Percentiles rank a stretch among this genome's conserved stretches.
Evolutionary conservation across 23 tunicate species (phyloP).

Genomic region (Trididemnum miniatum): DNA sequence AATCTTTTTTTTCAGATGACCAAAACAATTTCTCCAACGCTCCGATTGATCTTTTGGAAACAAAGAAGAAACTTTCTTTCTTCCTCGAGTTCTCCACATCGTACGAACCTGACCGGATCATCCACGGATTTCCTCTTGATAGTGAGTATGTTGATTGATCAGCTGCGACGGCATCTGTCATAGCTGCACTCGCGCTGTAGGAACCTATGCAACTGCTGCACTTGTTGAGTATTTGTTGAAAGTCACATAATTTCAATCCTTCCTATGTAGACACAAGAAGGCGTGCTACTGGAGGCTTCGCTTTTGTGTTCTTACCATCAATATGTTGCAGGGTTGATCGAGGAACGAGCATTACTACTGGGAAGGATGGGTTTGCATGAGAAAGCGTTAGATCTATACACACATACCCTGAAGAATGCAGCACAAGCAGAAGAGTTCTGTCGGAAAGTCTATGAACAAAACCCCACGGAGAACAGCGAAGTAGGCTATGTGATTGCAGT

Average conservation of each 20-base stretch:
- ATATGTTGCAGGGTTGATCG: constrained; percentile 45
- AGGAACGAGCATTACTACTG: constrained; percentile 84
- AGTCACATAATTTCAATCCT: too few species aligned
- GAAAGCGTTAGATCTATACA: constrained; percentile 81
- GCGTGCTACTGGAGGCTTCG: too few species aligned
- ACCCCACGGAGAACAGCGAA: constrained; percentile 56
- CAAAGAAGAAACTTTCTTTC: constrained; percentile 42
- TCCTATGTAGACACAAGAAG: too few species aligned
- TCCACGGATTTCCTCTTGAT: constrained; percentile 53
- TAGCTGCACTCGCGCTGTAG: too few species aligned
- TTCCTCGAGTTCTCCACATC: constrained; percentile 71
- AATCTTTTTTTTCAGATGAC: too few species aligned
- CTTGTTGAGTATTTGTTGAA: too few species aligned
- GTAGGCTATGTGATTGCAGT: constrained; percentile 39
- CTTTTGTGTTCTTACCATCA: too few species aligned
- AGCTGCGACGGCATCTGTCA: too few species aligned
- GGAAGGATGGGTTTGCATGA: constrained; percentile 68
- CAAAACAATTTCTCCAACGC: constrained; percentile 18
- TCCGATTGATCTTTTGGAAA: constrained; percentile 54
- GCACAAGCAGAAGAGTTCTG: constrained; percentile 77
- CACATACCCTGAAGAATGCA: constrained; percentile 45
- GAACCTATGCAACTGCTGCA: too few species aligned
- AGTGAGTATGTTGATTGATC: constrained; percentile 65
- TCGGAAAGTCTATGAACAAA: constrained; percentile 49
- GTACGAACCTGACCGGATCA: constrained; percentile 67